Evolutionary conservation across 2,797 vertebrate genomes (phyloP).

Genomic region (Acrossocheilus fasciatus): DNA sequence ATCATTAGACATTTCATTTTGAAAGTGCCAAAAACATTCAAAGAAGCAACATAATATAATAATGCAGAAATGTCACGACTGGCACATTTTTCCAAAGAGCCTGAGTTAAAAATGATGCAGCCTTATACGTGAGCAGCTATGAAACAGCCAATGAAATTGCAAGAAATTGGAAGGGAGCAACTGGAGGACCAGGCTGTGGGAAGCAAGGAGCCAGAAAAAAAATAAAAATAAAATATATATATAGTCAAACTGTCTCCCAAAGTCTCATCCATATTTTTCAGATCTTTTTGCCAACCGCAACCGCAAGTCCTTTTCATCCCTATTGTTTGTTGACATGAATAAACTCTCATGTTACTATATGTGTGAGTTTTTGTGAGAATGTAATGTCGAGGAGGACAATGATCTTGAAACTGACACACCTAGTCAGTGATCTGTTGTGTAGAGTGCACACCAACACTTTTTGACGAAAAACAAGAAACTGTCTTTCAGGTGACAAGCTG

Average conservation of each 20-base stretch:
- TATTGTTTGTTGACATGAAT: neutral
- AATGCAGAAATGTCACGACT: neutral
- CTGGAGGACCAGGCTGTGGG: neutral
- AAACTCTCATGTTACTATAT: neutral
- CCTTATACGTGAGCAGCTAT: neutral
- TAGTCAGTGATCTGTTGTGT: neutral
- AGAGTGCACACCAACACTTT: neutral
- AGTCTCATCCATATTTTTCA: neutral
- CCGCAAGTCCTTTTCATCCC: neutral
- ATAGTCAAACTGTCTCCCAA: neutral
- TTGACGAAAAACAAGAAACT: neutral
- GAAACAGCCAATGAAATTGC: neutral
- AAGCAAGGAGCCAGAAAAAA: neutral
- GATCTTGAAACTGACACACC: neutral
- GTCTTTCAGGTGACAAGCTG: conserved; percentile 1
- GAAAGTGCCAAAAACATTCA: neutral
- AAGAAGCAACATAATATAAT: neutral
- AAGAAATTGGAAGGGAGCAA: neutral
- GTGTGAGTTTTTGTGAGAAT: neutral
- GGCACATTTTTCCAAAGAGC: neutral
- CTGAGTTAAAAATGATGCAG: neutral
- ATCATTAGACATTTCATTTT: neutral
- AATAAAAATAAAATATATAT: too few relatives aligned
- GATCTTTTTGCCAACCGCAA: neutral
- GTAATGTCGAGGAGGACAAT: neutral